Base-by-base conservation (phyloP, 1,140 invertebrate species). In the Tetramorium alpestre region DNA sequence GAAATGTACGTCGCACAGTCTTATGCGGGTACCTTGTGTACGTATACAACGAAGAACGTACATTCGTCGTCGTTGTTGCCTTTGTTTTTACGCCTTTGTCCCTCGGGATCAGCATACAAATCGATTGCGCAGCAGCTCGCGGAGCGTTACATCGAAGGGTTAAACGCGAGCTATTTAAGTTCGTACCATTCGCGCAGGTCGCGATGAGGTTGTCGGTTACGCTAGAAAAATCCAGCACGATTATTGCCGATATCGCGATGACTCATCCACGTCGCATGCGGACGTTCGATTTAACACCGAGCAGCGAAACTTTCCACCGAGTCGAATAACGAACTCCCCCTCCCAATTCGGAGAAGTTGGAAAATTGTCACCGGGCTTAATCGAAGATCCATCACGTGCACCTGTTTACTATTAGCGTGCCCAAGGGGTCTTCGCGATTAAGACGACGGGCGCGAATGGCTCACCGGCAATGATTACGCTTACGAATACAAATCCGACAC, bases 401-500 rank as follows among this genome's bases (percentile, higher is more conserved):
- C 58, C 62, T 51, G 60, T 33, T 18, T 41, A 41, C n/a, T 51
- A 54, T 80, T 54, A 69, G 49, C n/a, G 44, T 69, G 47, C 33
- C 11, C 2, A 13, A 28, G 28, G n/a, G 18, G 44, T 47, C 51
- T 47, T 60, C 28, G 41, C 22, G 69, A 25, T 33, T 22, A 5
- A 60, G 64, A 60, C 80, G 51, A 67, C 51, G 2, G 11, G n/a
- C 51, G 76, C 75, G 58, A 67, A 82, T 81, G 80, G 56, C 49
- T 22, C 54, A 18, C 25, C 25, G 11, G 80, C 54, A 84, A 60
- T 60, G 80, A 75, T 51, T 75, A 38, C 10, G 33, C 10, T 11
- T 72, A 87, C 33, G 51, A 70, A 64, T 54, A 80, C 73, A 70
- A 84, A 73, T 60, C n/a, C 67, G 54, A 73, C 49, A 56, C 41